Base-by-base conservation (phyloP, 2,113 vertebrate species). In the Thunnus thynnus region DNA sequence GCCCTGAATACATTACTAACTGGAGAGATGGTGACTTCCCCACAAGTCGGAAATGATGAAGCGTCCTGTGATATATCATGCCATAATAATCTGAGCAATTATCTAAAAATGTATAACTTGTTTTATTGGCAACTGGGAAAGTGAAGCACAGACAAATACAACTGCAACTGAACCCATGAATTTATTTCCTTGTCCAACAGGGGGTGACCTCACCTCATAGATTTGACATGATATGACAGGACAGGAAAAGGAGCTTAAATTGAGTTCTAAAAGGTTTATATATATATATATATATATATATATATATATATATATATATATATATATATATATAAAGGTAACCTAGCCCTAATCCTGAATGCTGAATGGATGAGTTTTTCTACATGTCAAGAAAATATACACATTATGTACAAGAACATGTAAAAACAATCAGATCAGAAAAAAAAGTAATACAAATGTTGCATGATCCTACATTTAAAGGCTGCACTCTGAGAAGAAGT, bases 181-280 rank as follows among this genome's bases (percentile, higher is more conserved):
- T 17, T 55, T 58, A 20, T 55, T 20, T 71, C 9, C 69, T 63
- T 73, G 54, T 60, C 83, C 86, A 86, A 12, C n/a, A 86, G 86
- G 48, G 67, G 72, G 80, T 5, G 16, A 62, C 62, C 27, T 78
- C 51, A 51, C n/a, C 44, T 14, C 46, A 3, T 14, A 47, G 58
- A 52, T 62, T 50, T 76, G 14, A 46, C 48, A 58, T 60, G 48
- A 12, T 2, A 9, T 1, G 5, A 50, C 36, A 41, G 36, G 30
- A 3, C 51, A 47, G 52, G 22, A 3, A 7, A 51, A 13, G 12
- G 1, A 3, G 41, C 46, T 58, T 11, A 17, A 13, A 13, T 6
- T 36, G 9, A 60, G 27, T 13, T 32, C 11, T 32, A 17, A 2
- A 2, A 2, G 3, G 5, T 41, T 41, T 41, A 20, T 20, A 20